Evolutionary conservation across 2,113 vertebrate genomes (phyloP).

Genomic region (Tragulus kanchil): DNA sequence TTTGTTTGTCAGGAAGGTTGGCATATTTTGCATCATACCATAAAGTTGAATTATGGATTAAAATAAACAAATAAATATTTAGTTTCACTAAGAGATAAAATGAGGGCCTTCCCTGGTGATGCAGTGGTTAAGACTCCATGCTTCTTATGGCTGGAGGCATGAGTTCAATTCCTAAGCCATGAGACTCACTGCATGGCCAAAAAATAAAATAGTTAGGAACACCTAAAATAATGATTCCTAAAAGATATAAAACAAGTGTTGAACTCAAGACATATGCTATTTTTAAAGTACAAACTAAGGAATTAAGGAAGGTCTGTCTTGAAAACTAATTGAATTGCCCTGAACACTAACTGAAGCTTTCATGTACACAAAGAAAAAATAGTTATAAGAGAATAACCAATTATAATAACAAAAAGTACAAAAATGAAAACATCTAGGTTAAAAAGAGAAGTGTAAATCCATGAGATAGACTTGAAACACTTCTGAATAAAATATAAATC

Average conservation of each 20-base stretch:
- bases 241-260: background rate
- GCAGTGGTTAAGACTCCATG: background rate
- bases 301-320: background rate
- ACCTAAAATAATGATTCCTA: background rate
- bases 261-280: background rate
- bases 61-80: background rate
- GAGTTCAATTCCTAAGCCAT: background rate
- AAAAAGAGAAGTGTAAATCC: background rate
- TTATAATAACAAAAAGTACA: background rate
- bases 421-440: background rate
- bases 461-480: background rate
- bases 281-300: background rate
- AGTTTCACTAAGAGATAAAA: background rate
- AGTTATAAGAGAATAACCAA: background rate
- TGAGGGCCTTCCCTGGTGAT: background rate
- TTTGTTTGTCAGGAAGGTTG: background rate
- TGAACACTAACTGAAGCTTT: background rate
- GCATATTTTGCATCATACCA: background rate
- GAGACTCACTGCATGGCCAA: background rate
- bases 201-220: background rate
- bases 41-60: background rate
- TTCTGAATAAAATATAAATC: constrained; percentile 14
- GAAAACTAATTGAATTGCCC: background rate
- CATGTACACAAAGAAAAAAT: background rate
- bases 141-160: background rate